A percentile compares a stretch with the other conserved stretches of the same genome.
phyloP scores from a whole-genome alignment of 1,140 invertebrate genomes.

The Zelostemma sp. region DNA sequence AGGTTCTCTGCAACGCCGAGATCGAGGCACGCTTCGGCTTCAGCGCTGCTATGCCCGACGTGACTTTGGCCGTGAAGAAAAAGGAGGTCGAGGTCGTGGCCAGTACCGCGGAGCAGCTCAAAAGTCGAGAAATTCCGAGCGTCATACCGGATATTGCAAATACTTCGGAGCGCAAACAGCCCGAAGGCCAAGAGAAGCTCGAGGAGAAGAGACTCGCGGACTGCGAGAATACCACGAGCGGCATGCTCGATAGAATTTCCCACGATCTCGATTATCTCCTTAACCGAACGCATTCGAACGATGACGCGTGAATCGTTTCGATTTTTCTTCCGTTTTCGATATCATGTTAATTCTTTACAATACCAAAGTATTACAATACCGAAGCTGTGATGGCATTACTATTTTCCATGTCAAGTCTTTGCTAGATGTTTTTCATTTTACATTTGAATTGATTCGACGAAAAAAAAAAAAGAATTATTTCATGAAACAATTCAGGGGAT shows the following conservation, averaged over 20 bases:
- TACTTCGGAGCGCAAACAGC: constrained; percentile 62
- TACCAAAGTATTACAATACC: too few relatives aligned
- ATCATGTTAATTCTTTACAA: too few relatives aligned
- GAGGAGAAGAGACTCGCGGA: constrained; percentile 48
- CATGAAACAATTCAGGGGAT: too few relatives aligned
- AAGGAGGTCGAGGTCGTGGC: constrained; percentile 39
- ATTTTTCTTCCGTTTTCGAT: too few relatives aligned
- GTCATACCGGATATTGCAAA: constrained; percentile 66
- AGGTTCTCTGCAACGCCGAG: constrained; percentile 61
- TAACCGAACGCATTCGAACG: constrained; percentile 71
- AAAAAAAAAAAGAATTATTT: too few relatives aligned
- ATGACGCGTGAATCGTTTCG: constrained; percentile 36
- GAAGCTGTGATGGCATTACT: too few relatives aligned
- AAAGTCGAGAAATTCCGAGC: constrained; percentile 43
- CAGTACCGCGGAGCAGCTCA: constrained; percentile 14
- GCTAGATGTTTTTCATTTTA: too few relatives aligned
- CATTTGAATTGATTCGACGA: too few relatives aligned
- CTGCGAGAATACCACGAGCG: constrained; percentile 52
- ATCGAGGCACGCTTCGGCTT: constrained; percentile 58
- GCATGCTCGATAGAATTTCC: constrained; percentile 80
- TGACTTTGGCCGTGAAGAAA: constrained; percentile 62
- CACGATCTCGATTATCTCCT: constrained; percentile 82
- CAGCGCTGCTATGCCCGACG: constrained; percentile 60
- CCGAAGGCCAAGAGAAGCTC: constrained; percentile 65
- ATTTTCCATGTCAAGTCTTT: too few relatives aligned